Percentiles rank a stretch among this genome's conserved stretches.
phyloP scores from a whole-genome alignment of 2,888 invertebrate species.

The Macrophya alboannulata region DNA sequence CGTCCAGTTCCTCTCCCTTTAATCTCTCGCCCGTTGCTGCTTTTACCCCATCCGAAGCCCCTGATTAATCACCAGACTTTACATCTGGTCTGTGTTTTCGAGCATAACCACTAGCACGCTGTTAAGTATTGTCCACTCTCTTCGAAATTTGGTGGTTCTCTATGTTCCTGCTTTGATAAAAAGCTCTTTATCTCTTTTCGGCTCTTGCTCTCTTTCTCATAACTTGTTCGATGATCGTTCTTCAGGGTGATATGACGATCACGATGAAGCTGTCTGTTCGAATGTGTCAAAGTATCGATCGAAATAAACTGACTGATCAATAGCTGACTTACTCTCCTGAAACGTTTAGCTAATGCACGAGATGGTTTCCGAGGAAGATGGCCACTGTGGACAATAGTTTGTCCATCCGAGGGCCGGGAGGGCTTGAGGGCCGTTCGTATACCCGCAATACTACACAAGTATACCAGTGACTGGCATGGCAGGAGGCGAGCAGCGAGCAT shows the following conservation, averaged over 20 bases:
- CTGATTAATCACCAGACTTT: slow-evolving; percentile 56
- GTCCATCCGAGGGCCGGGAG: slow-evolving; percentile 24
- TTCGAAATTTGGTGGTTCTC: slow-evolving; percentile 56
- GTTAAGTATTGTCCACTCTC: slow-evolving; percentile 52
- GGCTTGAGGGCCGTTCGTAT: slow-evolving; percentile 12
- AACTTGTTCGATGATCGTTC: no score
- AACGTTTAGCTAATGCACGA: not conserved
- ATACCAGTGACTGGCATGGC: slow-evolving; percentile 48
- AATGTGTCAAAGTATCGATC: not conserved
- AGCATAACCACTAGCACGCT: slow-evolving; percentile 48
- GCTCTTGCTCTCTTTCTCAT: not conserved
- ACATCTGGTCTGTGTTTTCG: slow-evolving; percentile 54
- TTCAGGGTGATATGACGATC: not conserved
- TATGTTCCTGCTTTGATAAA: not conserved
- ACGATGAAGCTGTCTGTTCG: not conserved
- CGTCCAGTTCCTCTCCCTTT: slow-evolving; percentile 50
- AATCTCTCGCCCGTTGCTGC: slow-evolving; percentile 35
- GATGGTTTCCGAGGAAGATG: not conserved
- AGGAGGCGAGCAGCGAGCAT: slow-evolving; percentile 29
- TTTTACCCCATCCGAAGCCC: slow-evolving; percentile 54
- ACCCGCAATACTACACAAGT: slow-evolving; percentile 29
- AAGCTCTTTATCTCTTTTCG: slow-evolving; percentile 23
- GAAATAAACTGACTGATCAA: not conserved
- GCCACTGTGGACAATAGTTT: slow-evolving; percentile 37
- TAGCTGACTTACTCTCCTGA: not conserved